phyloP scores from a whole-genome alignment of 2,113 vertebrate species.

The Peucedramus taeniatus region DNA sequence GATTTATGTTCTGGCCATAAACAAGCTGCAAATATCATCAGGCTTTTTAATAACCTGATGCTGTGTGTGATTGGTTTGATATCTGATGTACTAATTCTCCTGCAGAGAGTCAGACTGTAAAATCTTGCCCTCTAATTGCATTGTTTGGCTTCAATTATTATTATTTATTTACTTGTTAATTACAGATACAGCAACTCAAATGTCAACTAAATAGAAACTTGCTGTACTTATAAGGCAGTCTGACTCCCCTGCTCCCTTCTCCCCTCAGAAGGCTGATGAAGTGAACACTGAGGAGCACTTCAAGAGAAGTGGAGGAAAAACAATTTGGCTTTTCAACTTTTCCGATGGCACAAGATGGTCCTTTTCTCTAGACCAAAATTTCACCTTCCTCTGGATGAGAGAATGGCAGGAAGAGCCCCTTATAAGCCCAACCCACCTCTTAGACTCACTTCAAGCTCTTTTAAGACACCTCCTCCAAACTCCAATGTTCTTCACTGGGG shows the following conservation, averaged over 20 bases:
- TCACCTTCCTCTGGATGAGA: not conserved
- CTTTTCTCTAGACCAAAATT: not conserved
- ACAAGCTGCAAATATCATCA: not conserved
- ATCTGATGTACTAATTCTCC: not conserved
- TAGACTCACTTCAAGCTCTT: not conserved
- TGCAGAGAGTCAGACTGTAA: not conserved
- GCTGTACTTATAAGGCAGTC: not conserved
- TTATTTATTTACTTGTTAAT: not conserved
- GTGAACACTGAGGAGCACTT: not conserved
- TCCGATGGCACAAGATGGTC: not conserved
- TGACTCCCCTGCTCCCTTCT: not conserved
- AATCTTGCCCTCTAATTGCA: not conserved
- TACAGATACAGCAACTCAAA: not conserved
- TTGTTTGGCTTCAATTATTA: not conserved
- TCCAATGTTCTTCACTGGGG: not conserved
- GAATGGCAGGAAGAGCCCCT: not conserved
- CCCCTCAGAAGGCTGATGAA: not conserved
- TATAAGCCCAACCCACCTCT: not conserved
- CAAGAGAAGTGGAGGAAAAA: not conserved
- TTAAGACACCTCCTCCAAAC: not conserved
- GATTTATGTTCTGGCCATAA: not conserved
- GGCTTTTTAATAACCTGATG: not conserved
- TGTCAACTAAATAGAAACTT: not conserved
- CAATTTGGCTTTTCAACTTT: not conserved
- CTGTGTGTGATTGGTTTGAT: not conserved